phyloP scores from a whole-genome alignment of 2,797 vertebrate genomes.

The Lagocephalus sceleratus region DNA sequence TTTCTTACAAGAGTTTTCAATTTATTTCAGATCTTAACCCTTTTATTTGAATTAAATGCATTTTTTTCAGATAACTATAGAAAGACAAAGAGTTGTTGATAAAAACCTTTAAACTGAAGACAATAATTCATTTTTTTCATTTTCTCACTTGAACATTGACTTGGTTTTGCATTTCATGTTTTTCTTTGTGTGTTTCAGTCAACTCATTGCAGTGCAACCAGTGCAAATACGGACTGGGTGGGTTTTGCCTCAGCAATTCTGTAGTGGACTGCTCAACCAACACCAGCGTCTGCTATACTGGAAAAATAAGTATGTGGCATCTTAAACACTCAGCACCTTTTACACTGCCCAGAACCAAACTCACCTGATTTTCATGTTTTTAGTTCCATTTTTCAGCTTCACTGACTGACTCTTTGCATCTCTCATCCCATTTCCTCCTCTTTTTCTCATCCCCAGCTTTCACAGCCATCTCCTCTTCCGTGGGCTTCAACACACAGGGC shows the following conservation, averaged over 20 bases:
- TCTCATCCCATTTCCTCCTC: too few relatives aligned
- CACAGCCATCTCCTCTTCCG: accelerated
- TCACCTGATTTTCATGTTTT: neutral
- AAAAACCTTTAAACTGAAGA: too few relatives aligned
- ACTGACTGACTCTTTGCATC: too few relatives aligned
- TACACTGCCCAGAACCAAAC: neutral
- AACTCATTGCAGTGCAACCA: constrained; percentile 67
- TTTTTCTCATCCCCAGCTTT: constrained; percentile 48
- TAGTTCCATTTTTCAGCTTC: neutral
- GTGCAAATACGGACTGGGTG: constrained; percentile 20
- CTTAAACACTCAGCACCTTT: neutral
- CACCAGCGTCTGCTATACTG: constrained; percentile 45
- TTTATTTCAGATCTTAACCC: too few relatives aligned
- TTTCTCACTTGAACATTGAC: too few relatives aligned
- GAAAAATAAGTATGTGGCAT: constrained; percentile 37
- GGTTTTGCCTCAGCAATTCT: neutral
- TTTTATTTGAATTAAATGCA: too few relatives aligned
- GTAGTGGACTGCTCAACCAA: neutral
- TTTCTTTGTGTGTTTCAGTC: constrained; percentile 47
- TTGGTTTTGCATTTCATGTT: too few relatives aligned
- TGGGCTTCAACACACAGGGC: constrained; percentile 54
- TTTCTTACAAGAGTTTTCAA: too few relatives aligned
- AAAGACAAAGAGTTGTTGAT: too few relatives aligned
- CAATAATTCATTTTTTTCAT: too few relatives aligned
- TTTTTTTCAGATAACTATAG: too few relatives aligned